These are phyloP conservation scores for Cotesia glomerata DNA, from an alignment of 1,140 invertebrate genomes.

Conservation along the genomic window DNA sequence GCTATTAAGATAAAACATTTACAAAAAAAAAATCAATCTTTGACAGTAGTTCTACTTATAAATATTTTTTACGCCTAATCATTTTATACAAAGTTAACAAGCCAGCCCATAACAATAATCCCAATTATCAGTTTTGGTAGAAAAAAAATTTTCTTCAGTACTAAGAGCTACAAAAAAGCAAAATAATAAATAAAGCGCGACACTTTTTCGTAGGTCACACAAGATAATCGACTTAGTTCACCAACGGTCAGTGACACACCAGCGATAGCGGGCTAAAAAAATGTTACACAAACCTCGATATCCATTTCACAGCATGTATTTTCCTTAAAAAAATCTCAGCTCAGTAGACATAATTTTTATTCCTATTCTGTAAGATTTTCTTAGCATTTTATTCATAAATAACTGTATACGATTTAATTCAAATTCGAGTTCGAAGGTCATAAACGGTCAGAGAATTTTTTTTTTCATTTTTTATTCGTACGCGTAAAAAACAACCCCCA, in stretches of 20 bases:
- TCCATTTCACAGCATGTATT: no score
- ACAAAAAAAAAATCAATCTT: no score
- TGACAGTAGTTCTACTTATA: no score
- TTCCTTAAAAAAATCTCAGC: no score
- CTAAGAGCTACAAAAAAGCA: background rate
- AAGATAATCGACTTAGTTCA: slow-evolving; percentile 5
- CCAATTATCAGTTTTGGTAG: background rate
- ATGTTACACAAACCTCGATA: no score
- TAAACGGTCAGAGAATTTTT: background rate
- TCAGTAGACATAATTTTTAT: no score
- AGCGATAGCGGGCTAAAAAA: background rate
- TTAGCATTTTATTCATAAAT: no score
- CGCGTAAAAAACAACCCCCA: background rate
- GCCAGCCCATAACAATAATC: no score
- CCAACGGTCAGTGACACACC: slow-evolving; percentile 19
- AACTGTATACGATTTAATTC: no score
- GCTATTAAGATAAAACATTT: no score
- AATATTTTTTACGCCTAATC: background rate
- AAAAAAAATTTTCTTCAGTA: background rate
- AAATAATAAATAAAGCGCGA: background rate
- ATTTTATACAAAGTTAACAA: no score
- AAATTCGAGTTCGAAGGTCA: background rate
- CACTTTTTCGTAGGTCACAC: slow-evolving; percentile 1
- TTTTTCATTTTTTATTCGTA: background rate
- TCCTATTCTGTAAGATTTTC: no score